These are phyloP conservation scores for Achlya flavicornis DNA, from an alignment of 2,888 invertebrate genomes.

Conservation along the genomic window DNA sequence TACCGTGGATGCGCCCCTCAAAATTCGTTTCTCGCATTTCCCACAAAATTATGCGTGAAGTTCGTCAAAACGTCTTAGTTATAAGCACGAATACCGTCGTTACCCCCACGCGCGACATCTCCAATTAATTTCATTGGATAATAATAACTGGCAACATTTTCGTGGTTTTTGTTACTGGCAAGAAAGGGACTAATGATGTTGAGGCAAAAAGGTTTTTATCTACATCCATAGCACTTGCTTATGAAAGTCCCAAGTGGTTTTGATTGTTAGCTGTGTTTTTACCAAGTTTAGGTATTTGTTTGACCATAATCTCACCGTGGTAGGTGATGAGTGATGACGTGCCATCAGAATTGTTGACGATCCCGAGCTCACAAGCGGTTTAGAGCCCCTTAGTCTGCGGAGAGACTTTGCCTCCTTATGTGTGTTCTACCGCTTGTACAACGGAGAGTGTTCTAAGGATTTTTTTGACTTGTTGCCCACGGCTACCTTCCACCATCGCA, in stretches of 20 bases:
- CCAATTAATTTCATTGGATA: slow-evolving; percentile 3
- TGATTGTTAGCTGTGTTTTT: too few relatives aligned
- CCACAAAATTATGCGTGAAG: not conserved
- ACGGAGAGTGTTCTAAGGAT: too few relatives aligned
- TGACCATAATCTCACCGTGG: too few relatives aligned
- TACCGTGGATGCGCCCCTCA: not conserved
- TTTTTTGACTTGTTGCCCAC: too few relatives aligned
- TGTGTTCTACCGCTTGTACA: too few relatives aligned
- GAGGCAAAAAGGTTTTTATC: not conserved
- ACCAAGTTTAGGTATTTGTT: too few relatives aligned
- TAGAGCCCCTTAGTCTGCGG: too few relatives aligned
- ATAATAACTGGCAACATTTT: slow-evolving; percentile 3
- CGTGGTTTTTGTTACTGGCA: not conserved
- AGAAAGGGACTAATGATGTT: slow-evolving; percentile 6
- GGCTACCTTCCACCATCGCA: too few relatives aligned
- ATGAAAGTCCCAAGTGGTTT: not conserved
- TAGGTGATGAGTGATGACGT: too few relatives aligned
- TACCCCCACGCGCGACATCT: not conserved
- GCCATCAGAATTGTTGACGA: too few relatives aligned
- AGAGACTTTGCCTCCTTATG: too few relatives aligned
- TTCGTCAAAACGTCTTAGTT: not conserved
- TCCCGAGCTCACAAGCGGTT: too few relatives aligned
- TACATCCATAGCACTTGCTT: not conserved
- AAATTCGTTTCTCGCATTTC: not conserved
- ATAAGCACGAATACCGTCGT: not conserved